Evolutionary conservation across 2,113 vertebrate genomes (phyloP).

Genomic region (Steatornis caripensis): DNA sequence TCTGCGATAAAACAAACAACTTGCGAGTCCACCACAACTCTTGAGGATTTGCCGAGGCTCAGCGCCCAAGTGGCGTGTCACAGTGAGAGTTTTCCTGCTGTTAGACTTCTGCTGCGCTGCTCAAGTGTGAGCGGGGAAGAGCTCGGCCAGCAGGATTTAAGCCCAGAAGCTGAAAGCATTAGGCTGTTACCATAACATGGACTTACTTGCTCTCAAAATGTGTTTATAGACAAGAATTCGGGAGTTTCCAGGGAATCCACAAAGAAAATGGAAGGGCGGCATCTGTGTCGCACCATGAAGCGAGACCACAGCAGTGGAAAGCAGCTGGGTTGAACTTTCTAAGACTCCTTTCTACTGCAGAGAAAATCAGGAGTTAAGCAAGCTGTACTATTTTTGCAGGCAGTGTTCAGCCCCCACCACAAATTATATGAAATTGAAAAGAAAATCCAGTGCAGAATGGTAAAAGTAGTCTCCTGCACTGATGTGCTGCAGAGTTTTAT

Average conservation of each 20-base stretch:
- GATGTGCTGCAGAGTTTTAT: not conserved
- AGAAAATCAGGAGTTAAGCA: not conserved
- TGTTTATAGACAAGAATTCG: constrained; percentile 5
- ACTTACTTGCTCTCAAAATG: not conserved
- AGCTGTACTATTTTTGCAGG: not conserved
- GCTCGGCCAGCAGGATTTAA: not conserved
- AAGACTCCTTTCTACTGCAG: not conserved
- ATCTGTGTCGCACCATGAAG: not conserved
- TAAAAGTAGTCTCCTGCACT: not conserved
- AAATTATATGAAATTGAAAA: not conserved
- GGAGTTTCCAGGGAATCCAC: constrained; percentile 11
- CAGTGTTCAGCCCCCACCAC: not conserved
- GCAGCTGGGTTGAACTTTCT: not conserved
- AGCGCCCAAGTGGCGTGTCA: not conserved
- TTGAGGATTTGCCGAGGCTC: not conserved
- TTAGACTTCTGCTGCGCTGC: not conserved
- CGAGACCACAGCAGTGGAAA: not conserved
- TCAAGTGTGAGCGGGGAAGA: rapidly evolving
- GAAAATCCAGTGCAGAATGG: not conserved
- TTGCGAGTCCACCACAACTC: not conserved
- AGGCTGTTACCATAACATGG: not conserved
- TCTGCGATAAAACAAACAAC: not conserved
- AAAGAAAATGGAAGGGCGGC: not conserved
- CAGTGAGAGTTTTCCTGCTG: not conserved
- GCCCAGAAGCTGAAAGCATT: constrained; percentile 1